Evolutionary conservation across 2,797 vertebrate genomes (phyloP).

Genomic region (Monodelphis domestica): DNA sequence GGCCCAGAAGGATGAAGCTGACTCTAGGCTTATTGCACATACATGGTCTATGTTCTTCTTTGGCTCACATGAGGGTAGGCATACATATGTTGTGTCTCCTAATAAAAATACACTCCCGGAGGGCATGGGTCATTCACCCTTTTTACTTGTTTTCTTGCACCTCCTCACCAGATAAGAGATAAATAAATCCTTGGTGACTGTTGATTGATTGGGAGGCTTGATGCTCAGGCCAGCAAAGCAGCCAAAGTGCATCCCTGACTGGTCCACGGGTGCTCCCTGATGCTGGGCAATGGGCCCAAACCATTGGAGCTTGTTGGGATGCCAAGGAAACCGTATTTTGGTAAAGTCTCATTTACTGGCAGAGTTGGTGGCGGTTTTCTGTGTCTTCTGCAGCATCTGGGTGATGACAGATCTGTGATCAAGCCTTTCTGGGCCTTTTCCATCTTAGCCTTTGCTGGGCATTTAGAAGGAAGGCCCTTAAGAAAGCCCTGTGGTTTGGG

Average conservation of each 20-base stretch:
- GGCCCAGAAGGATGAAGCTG: background rate
- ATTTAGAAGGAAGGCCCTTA: too few species aligned
- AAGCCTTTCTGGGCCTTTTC: too few species aligned
- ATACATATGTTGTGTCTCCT: too few species aligned
- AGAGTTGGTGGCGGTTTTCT: background rate
- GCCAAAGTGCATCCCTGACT: background rate
- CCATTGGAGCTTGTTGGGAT: background rate
- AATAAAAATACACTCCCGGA: background rate
- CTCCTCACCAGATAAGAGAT: background rate
- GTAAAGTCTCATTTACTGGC: background rate
- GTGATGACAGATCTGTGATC: too few species aligned
- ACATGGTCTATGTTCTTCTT: background rate
- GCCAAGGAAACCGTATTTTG: background rate
- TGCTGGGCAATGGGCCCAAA: background rate
- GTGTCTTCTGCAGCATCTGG: background rate
- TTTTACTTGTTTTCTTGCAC: background rate
- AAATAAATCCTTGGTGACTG: background rate
- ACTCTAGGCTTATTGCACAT: background rate
- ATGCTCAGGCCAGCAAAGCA: background rate
- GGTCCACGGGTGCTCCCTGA: background rate
- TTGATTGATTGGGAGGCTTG: too few species aligned
- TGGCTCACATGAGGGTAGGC: background rate
- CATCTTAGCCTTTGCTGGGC: background rate
- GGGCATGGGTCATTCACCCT: background rate
- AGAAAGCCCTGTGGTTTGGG: too few species aligned